Conservation (phyloP, 2,888 invertebrate species). For the Meteorus colon region DNA sequence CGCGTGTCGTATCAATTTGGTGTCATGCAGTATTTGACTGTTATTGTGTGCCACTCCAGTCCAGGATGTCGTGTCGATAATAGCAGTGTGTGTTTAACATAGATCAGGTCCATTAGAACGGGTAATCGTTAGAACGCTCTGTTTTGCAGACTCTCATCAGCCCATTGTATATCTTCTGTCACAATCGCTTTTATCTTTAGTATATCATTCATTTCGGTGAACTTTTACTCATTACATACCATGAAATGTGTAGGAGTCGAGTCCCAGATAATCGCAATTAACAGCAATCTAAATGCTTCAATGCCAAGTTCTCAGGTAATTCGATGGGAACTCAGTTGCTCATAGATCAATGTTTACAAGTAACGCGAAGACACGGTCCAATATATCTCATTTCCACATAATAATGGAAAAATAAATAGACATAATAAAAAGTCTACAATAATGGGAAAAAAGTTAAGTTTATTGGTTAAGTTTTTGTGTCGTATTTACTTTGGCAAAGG, state of each 20-base stretch:
- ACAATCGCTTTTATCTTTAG: background rate
- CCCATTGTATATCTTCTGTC: conserved; percentile 3
- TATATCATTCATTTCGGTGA: background rate
- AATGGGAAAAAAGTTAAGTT: background rate
- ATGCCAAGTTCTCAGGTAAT: too few relatives aligned
- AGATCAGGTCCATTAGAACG: conserved; percentile 61
- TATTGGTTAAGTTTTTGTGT: background rate
- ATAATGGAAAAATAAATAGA: background rate
- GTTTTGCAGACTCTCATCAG: background rate
- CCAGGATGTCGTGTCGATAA: conserved; percentile 67
- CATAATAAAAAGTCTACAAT: background rate
- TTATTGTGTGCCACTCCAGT: conserved; percentile 31
- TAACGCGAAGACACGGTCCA: background rate
- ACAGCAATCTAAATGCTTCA: too few relatives aligned
- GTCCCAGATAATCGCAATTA: too few relatives aligned
- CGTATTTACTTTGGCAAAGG: background rate
- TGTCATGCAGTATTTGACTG: conserved; percentile 27
- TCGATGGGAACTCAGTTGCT: background rate
- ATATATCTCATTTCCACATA: background rate
- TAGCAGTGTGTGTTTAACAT: conserved; percentile 59
- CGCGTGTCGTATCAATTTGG: conserved; percentile 36
- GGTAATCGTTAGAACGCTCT: conserved; percentile 60
- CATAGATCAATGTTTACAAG: background rate
- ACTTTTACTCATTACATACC: background rate
- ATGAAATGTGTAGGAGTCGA: background rate